Percentiles rank a stretch among this genome's conserved stretches.
These are phyloP conservation scores for Drosophila siamana DNA, from an alignment of 2,888 invertebrate species.

Conservation along the genomic window DNA sequence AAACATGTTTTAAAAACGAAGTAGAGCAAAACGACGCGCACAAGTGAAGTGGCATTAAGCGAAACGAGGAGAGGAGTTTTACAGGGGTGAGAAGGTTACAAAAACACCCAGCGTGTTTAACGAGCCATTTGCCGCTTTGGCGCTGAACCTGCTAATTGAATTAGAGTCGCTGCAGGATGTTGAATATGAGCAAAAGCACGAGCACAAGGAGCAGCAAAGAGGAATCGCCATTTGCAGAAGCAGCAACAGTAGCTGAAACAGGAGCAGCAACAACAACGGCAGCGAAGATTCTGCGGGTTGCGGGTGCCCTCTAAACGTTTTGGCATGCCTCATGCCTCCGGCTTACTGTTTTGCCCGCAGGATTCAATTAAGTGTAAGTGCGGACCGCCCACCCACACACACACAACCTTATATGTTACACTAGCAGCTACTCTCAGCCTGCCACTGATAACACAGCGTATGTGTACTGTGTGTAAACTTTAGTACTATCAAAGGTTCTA, in stretches of 20 bases:
- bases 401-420: background rate
- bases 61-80: background rate
- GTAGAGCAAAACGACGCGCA: conserved; percentile 31
- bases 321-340: conserved; percentile 70
- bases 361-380: conserved; percentile 79
- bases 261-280: conserved; percentile 5
- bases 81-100: background rate
- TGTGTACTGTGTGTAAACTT: background rate
- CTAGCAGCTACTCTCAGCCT: no score
- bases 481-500: conserved; percentile 48
- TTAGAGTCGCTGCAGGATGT: conserved; percentile 69
- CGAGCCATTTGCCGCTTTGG: conserved; percentile 81
- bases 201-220: conserved; percentile 5
- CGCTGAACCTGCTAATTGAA: conserved; percentile 82
- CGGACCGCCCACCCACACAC: conserved; percentile 34
- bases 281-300: conserved; percentile 47
- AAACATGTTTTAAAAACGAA: conserved; percentile 71
- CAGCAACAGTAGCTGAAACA: background rate
- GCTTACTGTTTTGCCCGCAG: conserved; percentile 72
- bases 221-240: conserved; percentile 6
- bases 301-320: conserved; percentile 72
- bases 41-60: conserved; percentile 64
- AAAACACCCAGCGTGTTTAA: conserved; percentile 73
- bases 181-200: conserved; percentile 21
- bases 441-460: conserved; percentile 4